Evolutionary conservation across 2,888 invertebrate species (phyloP), one percentile per base, ranked within the genome.

Genomic region (Drosophila nr. medialis): DNA sequence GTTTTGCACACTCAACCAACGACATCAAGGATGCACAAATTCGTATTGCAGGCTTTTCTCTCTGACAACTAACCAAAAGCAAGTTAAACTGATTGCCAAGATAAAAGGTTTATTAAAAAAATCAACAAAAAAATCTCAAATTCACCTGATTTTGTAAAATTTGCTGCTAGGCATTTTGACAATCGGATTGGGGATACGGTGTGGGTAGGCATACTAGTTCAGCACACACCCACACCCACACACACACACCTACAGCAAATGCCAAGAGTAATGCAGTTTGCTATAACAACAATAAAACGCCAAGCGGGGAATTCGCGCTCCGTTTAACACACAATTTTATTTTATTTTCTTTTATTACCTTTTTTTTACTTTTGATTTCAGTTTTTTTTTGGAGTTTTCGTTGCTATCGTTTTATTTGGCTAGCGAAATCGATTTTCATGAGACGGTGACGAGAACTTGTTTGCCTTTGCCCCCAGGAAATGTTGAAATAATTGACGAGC

Each of bases 401-500:
- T 56, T 75, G 36, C 36, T 50, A 65, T 42, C 13, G 42, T 60
- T 72, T 56, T 45, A 55, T 73, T 67, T 74, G 59, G 59, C 29
- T 42, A 63, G 15, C 62, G 50, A 34, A 77, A 78, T 78, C 78
- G 78, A 78, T 78, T 72, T 80, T 78, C 67, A 63, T 53, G 62
- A 58, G 51, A 63, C 79, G 77, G 77, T 77, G 77, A 77, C 80
- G 67, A 80, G 67, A 67, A 64, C 34, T 76, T 80, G 80, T 81
- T 80, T 74, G 71, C 75, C 64, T 77, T 66, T 38, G 53, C 66
- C 79, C 53, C 51, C 68, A 75, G 83, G 82, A 80, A 82, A 79
- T 68, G 66, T 51, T 79, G 45, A 75, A 82, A 66, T 82, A 80
- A 80, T 80, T 75, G 80, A 82, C 83, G 71, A 81, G 55, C 61